Percentiles rank a stretch among this genome's conserved stretches.
phyloP scores from a whole-genome alignment of 1,140 invertebrate species.

The Drosophila varians region DNA sequence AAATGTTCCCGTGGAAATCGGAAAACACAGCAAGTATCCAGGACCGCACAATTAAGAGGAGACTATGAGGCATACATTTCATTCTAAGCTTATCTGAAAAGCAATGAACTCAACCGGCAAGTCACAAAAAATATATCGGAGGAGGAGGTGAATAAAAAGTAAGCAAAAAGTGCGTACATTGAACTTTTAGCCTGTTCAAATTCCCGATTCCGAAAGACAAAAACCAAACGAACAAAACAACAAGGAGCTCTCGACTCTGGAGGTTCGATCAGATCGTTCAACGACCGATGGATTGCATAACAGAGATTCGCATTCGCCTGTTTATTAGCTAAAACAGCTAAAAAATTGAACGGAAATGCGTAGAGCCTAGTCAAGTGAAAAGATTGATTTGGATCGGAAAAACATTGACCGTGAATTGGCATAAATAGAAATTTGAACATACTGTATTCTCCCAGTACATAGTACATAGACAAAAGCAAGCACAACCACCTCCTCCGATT shows the following conservation, averaged over 20 bases:
- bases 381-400: constrained; percentile 34
- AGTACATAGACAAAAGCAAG: background rate
- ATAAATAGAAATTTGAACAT: constrained; percentile 50
- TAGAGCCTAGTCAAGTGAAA: constrained; percentile 14
- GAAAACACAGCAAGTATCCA: background rate
- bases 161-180: constrained; percentile 32
- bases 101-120: constrained; percentile 16
- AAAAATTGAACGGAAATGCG: constrained; percentile 63
- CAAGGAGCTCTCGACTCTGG: constrained; percentile 18
- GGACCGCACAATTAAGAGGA: too few species aligned
- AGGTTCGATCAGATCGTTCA: constrained; percentile 43
- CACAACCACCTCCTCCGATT: constrained; percentile 35
- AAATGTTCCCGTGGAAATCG: background rate
- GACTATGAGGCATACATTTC: constrained; percentile 10
- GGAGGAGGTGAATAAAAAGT: constrained; percentile 2
- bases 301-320: constrained; percentile 31
- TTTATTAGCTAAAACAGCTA: too few species aligned
- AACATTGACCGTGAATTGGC: constrained; percentile 75
- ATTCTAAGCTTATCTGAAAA: constrained; percentile 39
- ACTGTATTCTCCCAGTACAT: background rate
- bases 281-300: constrained; percentile 72
- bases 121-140: constrained; percentile 15
- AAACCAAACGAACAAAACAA: too few species aligned
- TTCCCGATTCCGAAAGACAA: constrained; percentile 20
- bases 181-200: constrained; percentile 36